These are phyloP conservation scores for Watersipora subatra DNA, from an alignment of 1,140 invertebrate genomes.

Conservation along the genomic window DNA sequence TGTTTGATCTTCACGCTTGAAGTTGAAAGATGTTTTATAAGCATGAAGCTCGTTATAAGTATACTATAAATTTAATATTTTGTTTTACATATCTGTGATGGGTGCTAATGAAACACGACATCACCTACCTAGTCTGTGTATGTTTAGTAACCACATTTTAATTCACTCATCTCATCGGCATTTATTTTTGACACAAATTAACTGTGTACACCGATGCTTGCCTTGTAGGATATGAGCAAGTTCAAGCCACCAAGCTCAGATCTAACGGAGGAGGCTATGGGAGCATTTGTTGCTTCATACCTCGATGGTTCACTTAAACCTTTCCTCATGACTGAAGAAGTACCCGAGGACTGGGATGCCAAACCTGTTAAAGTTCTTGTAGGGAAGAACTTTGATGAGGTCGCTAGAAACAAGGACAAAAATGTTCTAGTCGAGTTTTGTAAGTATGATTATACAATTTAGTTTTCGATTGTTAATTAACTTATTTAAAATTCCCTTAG, in stretches of 20 bases:
- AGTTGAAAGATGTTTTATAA: too few relatives aligned
- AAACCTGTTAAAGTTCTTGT: constrained; percentile 86
- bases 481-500: background rate
- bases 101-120: too few relatives aligned
- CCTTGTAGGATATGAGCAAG: constrained; percentile 79
- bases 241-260: constrained; percentile 78
- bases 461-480: background rate
- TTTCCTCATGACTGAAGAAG: constrained; percentile 79
- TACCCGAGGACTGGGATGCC: constrained; percentile 95
- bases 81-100: too few relatives aligned
- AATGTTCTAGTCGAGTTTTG: constrained; percentile 95
- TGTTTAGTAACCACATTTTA: background rate
- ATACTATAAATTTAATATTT: too few relatives aligned
- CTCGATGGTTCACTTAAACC: constrained; percentile 77
- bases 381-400: constrained; percentile 86
- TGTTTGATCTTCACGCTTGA: too few relatives aligned
- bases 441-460: constrained; percentile 33
- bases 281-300: constrained; percentile 72
- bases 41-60: too few relatives aligned
- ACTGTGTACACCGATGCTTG: background rate
- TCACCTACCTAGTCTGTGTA: too few relatives aligned
- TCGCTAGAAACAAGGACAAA: constrained; percentile 75
- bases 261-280: constrained; percentile 59
- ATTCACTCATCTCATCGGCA: background rate
- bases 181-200: background rate